phyloP scores from a whole-genome alignment of 2,888 invertebrate species.

The Operophtera brumata region DNA sequence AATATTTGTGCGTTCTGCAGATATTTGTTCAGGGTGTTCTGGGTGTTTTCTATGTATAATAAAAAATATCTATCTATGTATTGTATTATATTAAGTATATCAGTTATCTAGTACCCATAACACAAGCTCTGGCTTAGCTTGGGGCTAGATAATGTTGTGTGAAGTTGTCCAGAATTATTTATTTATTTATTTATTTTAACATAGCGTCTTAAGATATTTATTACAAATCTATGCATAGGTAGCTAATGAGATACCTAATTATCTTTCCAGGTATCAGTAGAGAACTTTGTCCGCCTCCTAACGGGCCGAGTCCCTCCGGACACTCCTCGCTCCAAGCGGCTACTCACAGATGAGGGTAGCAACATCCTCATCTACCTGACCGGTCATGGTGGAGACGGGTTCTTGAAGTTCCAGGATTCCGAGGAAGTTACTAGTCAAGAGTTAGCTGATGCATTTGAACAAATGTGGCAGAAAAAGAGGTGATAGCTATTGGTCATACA shows the following conservation, averaged over 20 bases:
- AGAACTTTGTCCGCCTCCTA: conserved; percentile 97
- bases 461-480: conserved; percentile 99
- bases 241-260: not conserved
- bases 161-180: too few relatives aligned
- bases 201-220: too few relatives aligned
- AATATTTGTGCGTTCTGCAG: too few relatives aligned
- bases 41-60: too few relatives aligned
- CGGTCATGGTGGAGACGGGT: conserved; percentile 98
- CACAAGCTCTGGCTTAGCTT: too few relatives aligned
- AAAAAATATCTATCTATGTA: too few relatives aligned
- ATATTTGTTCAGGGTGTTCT: too few relatives aligned
- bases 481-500: not conserved
- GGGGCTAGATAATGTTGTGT: too few relatives aligned
- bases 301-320: conserved; percentile 96
- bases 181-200: too few relatives aligned
- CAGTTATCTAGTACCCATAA: too few relatives aligned
- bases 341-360: conserved; percentile 97
- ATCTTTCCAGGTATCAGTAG: conserved; percentile 91
- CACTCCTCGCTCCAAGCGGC: conserved; percentile 96
- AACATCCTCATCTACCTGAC: conserved; percentile 98
- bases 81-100: too few relatives aligned
- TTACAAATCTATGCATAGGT: not conserved
- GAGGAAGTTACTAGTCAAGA: conserved; percentile 99
- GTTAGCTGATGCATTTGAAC: conserved; percentile 98
- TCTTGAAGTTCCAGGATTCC: conserved; percentile 99